Evolutionary conservation across 2,113 vertebrate genomes (phyloP).

Genomic region (Caretta caretta): DNA sequence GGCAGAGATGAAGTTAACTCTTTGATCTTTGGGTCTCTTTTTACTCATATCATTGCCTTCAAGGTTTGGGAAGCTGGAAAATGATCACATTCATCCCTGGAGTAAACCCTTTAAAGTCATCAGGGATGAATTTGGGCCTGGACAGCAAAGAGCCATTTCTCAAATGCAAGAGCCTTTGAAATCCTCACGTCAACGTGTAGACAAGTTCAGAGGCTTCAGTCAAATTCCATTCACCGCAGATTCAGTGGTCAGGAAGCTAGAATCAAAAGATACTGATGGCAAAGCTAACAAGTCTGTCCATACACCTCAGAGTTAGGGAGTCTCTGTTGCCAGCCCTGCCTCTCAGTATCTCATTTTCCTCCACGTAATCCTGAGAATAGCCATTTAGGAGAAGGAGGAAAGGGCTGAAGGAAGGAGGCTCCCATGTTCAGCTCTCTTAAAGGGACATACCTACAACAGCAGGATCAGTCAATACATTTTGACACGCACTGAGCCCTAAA

Average conservation of each 20-base stretch:
- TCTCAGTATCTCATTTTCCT: not conserved
- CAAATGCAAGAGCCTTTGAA: not conserved
- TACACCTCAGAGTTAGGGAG: too few relatives aligned
- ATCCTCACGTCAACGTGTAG: not conserved
- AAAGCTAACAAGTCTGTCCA: not conserved
- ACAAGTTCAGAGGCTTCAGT: not conserved
- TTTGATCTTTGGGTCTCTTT: not conserved
- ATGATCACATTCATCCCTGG: not conserved
- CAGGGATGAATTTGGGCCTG: not conserved
- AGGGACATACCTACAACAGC: not conserved
- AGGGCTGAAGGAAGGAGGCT: not conserved
- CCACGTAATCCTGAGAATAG: not conserved
- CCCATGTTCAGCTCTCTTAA: not conserved
- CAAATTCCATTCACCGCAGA: not conserved
- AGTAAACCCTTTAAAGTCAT: not conserved
- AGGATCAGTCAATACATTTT: not conserved
- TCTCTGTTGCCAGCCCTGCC: not conserved
- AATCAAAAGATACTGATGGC: not conserved
- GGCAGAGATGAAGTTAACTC: not conserved
- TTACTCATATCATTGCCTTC: not conserved
- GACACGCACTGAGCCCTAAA: not conserved
- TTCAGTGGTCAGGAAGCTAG: not conserved
- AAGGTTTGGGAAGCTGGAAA: not conserved
- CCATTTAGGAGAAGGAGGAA: not conserved
- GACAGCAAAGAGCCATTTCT: not conserved